Base-by-base conservation (phyloP, 2,113 vertebrate species). In the Podiceps cristatus region DNA sequence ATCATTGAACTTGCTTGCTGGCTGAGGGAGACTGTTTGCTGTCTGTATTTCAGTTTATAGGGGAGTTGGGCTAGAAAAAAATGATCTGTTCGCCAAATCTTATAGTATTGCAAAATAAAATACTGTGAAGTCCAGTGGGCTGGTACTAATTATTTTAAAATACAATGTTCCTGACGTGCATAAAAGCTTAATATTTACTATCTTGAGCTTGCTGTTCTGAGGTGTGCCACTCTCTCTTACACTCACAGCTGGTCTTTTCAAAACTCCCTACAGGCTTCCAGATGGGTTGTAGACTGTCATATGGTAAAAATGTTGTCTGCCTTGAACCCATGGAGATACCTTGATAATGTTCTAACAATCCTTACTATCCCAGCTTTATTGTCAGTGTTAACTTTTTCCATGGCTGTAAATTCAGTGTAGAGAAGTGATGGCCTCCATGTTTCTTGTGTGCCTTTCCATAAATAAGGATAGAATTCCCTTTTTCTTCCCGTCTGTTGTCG, bases 171-270 rank as follows among this genome's bases (percentile, higher is more conserved):
- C 27, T 92, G 33, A 66, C 3, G 2, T 75, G 11, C 16, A 5
- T 52, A 0, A 29, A 7, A 76, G 13, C 23, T 60, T 86, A 31
- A 24, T 31, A 7, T 44, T 88, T 68, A 18, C 10, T 88, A 23
- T 69, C 16, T 28, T 58, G 72, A 45, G 13, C 44, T 94, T 3
- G 0, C n/a, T 67, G 67, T 24, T 86, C 13, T 37, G 88, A 62
- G 37, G 40, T 56, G 73, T 81, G 68, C 62, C 0, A 0, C 33
- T 80, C 12, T 80, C 12, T 0, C 15, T 42, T 24, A 18, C 4
- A 1, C 18, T 71, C 29, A 29, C 16, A 81, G 23, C 31, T 52
- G 20, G 23, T 63, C 22, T 69, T 55, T 28, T 33, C 18, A 53
- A 3, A 67, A 18, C 56, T 89, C 37, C 42, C 13, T 40, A 5